Evolutionary conservation across 2,113 vertebrate genomes (phyloP), one percentile per base, ranked within the genome.

Genomic region (Tragulus kanchil): DNA sequence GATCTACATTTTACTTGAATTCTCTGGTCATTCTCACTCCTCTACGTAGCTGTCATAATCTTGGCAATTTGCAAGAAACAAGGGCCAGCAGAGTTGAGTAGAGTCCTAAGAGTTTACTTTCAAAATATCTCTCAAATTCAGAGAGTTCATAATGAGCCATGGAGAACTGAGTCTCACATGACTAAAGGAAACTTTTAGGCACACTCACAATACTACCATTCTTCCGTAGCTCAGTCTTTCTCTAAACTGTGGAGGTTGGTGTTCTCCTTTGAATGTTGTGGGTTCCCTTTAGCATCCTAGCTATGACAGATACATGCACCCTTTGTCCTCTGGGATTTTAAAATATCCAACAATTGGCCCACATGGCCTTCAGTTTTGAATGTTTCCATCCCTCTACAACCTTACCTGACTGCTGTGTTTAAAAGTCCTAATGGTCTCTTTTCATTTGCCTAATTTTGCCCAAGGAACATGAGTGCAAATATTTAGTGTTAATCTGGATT

Each of bases 401-500:
- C 50, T 94, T 48, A 65, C 59, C 23, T 90, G 36, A 75, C 9
- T 77, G 31, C 36, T 92, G 9, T 54, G 36, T 93, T 97, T 95
- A 79, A 95, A 96, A 87, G 56, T 79, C n/a, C 50, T 92, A 85
- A 16, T 28, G 12, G 25, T 90, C 88, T 78, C 28, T 88, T 97
- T 92, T 75, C 59, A 90, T 94, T 84, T 62, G 85, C 56, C 75
- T 93, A 89, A 75, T 92, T 96, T 86, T 90, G 19, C 56, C 12
- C 11, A 48, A 87, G 79, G 36, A 95, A 95, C 25, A 15, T 61
- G 67, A 94, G 26, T 42, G 59, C 83, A 96, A 95, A 96, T 95
- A 95, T 94, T 87, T 89, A 89, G 67, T 52, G 67, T 94, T 95
- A 61, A 96, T 90, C 83, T 95, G 91, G 45, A 93, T 90, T 96